Conservation (phyloP, 2,888 invertebrate species). For the Conomelus anceps region DNA sequence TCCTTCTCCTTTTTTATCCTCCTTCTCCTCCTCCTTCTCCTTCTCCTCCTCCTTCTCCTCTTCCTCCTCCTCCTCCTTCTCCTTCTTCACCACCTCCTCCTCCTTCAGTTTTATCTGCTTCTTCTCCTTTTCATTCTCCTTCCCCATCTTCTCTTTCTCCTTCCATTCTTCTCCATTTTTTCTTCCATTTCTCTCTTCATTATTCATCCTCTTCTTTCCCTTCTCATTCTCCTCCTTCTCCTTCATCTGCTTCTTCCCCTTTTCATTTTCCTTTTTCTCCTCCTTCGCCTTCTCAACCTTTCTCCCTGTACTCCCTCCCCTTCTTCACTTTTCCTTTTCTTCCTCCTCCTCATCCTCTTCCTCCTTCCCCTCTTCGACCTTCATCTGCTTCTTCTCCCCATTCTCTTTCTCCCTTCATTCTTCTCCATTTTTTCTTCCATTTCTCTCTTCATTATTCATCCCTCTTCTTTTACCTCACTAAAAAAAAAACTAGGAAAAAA, state of each 20-base stretch:
- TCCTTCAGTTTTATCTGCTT: not conserved
- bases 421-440: no score
- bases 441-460: no score
- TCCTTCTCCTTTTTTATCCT: not conserved
- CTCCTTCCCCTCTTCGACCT: no score
- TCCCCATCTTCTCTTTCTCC: not conserved
- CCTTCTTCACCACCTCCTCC: not conserved
- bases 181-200: not conserved
- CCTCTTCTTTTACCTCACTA: no score
- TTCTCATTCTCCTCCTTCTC: not conserved
- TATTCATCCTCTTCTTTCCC: not conserved
- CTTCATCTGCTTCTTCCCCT: not conserved
- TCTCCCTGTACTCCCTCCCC: no score
- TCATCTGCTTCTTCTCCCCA: no score
- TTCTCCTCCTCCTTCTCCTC: not conserved
- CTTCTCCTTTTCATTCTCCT: not conserved
- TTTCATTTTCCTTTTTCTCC: not conserved
- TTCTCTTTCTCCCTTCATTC: no score
- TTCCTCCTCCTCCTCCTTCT: not conserved
- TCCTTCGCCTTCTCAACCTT: no score
- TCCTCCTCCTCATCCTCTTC: no score
- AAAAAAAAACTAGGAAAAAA: not conserved
- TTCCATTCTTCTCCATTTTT: not conserved
- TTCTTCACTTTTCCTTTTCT: no score
- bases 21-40: not conserved